Evolutionary conservation across 2,888 invertebrate genomes (phyloP).

Genomic region (Aphodius granarius): DNA sequence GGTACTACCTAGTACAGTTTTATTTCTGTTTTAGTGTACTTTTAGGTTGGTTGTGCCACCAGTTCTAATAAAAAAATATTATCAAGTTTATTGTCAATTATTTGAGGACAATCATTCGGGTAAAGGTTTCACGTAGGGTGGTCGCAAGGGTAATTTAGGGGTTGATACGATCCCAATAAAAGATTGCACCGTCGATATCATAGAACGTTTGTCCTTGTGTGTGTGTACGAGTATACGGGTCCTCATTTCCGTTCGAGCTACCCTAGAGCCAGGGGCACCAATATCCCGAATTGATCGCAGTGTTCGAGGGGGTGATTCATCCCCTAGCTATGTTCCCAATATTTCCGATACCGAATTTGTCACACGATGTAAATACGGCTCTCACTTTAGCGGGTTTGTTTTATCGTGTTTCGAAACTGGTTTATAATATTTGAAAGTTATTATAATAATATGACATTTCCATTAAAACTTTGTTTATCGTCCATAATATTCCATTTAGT

Average conservation of each 20-base stretch:
- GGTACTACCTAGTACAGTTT: no score
- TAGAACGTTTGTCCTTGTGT: background rate
- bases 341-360: background rate
- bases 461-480: no score
- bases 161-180: background rate
- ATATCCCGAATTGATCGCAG: background rate
- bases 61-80: no score
- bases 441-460: no score
- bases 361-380: background rate
- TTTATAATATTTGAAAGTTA: no score
- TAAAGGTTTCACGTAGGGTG: background rate
- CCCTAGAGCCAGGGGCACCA: background rate
- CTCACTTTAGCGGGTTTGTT: background rate
- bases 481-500: no score
- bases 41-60: no score
- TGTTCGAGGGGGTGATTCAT: background rate
- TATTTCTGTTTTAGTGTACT: no score
- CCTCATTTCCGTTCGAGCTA: background rate
- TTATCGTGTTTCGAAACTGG: no score
- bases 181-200: background rate
- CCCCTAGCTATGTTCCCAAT: background rate
- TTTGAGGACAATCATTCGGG: background rate
- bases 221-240: background rate
- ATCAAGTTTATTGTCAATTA: background rate
- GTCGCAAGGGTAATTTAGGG: background rate